Conservation (phyloP, 2,797 vertebrate genomes). For the Gymnoscopelus braueri region DNA sequence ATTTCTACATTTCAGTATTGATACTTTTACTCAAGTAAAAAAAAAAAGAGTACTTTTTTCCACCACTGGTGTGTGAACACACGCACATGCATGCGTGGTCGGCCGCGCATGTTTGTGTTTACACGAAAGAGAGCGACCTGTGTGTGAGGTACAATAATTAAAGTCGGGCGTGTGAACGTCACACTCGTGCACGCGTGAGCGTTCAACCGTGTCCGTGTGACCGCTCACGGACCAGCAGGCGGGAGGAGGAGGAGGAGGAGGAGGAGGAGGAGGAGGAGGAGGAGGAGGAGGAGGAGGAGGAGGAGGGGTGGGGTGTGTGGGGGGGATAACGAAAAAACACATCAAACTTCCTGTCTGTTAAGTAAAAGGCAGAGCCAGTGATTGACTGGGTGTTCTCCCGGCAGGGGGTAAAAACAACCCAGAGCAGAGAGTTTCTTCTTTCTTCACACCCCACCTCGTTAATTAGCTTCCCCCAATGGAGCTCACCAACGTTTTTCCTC, state of each 20-base stretch:
- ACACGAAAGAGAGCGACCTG: no score
- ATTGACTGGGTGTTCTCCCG: conserved; percentile 62
- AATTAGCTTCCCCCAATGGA: conserved; percentile 70
- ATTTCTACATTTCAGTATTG: no score
- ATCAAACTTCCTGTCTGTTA: conserved; percentile 63
- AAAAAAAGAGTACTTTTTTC: no score
- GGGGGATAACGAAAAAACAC: conserved; percentile 50
- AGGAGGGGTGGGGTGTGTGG: background rate
- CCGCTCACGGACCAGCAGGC: background rate
- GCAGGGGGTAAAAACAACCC: conserved; percentile 73
- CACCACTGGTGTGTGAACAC: no score
- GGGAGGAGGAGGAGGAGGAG: no score
- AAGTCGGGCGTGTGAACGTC: no score
- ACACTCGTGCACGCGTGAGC: conserved; percentile 7
- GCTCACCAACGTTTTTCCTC: conserved; percentile 61
- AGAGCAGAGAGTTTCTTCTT: conserved; percentile 59
- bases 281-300: no score
- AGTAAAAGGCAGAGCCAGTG: conserved; percentile 57
- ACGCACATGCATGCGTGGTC: no score
- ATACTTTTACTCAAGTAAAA: no score
- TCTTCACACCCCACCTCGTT: conserved; percentile 55
- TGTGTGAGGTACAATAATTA: no score
- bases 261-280: no score
- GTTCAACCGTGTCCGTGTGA: conserved; percentile 27
- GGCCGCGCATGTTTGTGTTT: no score